Conservation (phyloP, 2,113 vertebrate species). For the Procapra przewalskii region DNA sequence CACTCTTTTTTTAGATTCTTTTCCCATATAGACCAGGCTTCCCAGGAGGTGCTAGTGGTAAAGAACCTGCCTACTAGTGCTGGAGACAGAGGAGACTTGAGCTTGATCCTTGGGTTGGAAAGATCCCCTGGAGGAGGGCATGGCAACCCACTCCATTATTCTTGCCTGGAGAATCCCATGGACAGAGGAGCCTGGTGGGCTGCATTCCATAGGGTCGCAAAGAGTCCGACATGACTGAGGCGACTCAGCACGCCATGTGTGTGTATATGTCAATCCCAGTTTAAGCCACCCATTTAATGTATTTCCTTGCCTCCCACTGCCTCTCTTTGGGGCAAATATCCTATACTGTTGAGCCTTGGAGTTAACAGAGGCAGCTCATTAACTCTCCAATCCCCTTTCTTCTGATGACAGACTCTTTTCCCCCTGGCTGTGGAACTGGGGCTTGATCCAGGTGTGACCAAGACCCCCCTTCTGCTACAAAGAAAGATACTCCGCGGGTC, state of each 20-base stretch:
- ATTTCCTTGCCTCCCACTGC: not conserved
- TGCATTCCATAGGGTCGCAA: not conserved
- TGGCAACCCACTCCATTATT: not conserved
- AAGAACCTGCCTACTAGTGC: not conserved
- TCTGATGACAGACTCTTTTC: not conserved
- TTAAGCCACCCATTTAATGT: not conserved
- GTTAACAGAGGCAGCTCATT: not conserved
- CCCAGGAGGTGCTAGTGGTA: not conserved
- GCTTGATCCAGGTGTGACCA: not conserved
- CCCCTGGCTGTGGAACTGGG: fast-evolving
- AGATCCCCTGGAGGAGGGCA: not conserved
- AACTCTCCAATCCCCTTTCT: not conserved
- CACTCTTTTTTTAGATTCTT: not conserved
- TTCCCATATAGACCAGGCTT: not conserved
- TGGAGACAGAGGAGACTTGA: not conserved
- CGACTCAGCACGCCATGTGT: not conserved
- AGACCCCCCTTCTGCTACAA: not conserved
- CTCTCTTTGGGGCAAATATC: not conserved
- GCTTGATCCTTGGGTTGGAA: not conserved
- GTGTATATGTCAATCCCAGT: not conserved
- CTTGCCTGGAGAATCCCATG: not conserved
- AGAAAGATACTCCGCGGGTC: not conserved
- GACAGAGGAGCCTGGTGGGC: not conserved
- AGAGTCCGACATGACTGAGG: not conserved
- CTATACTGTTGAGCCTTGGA: not conserved